phyloP scores from a whole-genome alignment of 2,888 invertebrate genomes.

The Luffia ferchaultella region DNA sequence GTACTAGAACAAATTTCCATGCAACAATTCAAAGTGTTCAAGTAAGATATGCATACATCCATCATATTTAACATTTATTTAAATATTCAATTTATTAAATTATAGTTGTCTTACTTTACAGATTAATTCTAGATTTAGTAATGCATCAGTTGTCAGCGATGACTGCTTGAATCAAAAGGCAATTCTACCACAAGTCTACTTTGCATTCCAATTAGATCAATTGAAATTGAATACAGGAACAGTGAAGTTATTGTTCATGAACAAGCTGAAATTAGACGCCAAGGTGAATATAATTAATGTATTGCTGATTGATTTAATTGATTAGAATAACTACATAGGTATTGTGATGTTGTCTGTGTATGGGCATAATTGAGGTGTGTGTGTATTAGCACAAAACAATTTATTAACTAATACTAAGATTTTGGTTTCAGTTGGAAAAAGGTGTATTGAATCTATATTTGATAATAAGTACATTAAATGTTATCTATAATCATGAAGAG shows the following conservation, averaged over 20 bases:
- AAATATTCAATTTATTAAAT: slow-evolving; percentile 8
- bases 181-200: slow-evolving; percentile 64
- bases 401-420: slow-evolving; percentile 12
- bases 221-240: slow-evolving; percentile 69
- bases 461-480: slow-evolving; percentile 73
- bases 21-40: not conserved
- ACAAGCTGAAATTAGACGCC: slow-evolving; percentile 67
- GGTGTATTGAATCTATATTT: slow-evolving; percentile 71
- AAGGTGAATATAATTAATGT: slow-evolving; percentile 45
- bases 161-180: slow-evolving; percentile 21
- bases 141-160: slow-evolving; percentile 35
- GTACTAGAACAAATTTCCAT: slow-evolving; percentile 74
- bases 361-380: too few relatives aligned
- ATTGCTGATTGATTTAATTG: not conserved
- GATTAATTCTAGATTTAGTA: slow-evolving; percentile 69
- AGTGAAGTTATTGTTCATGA: slow-evolving; percentile 39
- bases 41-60: not conserved
- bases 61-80: not conserved
- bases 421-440: slow-evolving; percentile 58
- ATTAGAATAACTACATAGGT: too few relatives aligned
- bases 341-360: too few relatives aligned
- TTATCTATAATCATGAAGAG: slow-evolving; percentile 64
- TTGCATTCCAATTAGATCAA: slow-evolving; percentile 71
- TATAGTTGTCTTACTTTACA: slow-evolving; percentile 20
- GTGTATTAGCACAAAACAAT: too few relatives aligned